A percentile compares a stretch with the other conserved stretches of the same genome.
Conservation (phyloP, 2,888 invertebrate genomes). For the Torymus auratus region DNA sequence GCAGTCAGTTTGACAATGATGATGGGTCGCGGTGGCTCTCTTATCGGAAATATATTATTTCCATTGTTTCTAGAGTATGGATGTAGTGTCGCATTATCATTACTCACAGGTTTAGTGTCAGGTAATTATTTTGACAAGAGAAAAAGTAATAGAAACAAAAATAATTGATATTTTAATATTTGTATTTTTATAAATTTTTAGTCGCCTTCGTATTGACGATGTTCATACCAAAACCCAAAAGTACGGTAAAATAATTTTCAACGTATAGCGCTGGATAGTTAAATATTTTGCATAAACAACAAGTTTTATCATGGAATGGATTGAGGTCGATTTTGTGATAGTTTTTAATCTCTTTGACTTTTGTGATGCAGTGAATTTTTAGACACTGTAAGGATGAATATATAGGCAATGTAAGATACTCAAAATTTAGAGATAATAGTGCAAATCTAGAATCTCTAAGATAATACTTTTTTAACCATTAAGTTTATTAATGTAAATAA, state of each 20-base stretch:
- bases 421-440: no score
- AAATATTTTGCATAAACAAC: no score
- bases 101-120: constrained; percentile 62
- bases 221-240: constrained; percentile 16
- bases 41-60: constrained; percentile 73
- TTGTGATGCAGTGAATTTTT: no score
- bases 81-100: constrained; percentile 67
- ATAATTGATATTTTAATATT: constrained; percentile 4
- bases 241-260: not conserved
- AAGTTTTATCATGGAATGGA: no score
- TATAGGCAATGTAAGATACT: no score
- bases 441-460: no score
- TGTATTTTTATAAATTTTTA: constrained; percentile 21
- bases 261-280: no score
- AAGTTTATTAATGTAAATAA: no score
- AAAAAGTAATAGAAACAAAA: not conserved
- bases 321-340: no score
- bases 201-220: constrained; percentile 22
- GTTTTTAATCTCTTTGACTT: no score
- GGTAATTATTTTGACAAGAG: constrained; percentile 61
- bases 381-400: no score
- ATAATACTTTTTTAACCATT: no score
- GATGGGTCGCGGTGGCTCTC: constrained; percentile 73
- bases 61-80: constrained; percentile 71
- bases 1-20: constrained; percentile 74